Conservation (phyloP, 1,140 invertebrate species). For the Platyscapa corneri region DNA sequence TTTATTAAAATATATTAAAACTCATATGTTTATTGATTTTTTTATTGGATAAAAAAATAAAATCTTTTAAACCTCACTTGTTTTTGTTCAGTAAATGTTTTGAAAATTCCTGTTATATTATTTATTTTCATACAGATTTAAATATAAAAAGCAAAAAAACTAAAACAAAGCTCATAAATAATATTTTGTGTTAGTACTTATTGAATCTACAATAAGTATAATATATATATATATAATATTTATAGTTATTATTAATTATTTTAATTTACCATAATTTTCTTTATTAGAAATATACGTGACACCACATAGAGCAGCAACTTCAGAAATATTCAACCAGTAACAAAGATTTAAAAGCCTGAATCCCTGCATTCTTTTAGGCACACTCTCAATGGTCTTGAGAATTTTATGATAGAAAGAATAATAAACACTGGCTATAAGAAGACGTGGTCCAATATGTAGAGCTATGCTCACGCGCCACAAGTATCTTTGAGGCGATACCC, state of each 20-base stretch:
- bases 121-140: no score
- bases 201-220: no score
- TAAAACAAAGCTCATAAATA: no score
- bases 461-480: slow-evolving; percentile 94
- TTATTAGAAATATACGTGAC: slow-evolving; percentile 95
- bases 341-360: slow-evolving; percentile 82
- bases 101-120: no score
- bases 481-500: slow-evolving; percentile 92
- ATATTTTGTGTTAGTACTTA: no score
- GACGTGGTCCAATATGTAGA: slow-evolving; percentile 89
- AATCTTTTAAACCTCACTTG: no score
- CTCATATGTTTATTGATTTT: neutral
- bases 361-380: slow-evolving; percentile 68
- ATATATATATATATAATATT: no score
- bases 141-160: no score
- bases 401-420: slow-evolving; percentile 86
- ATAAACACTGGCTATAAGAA: slow-evolving; percentile 89
- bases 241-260: slow-evolving; percentile 10
- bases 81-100: no score
- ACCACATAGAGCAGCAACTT: slow-evolving; percentile 87
- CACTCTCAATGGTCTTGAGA: slow-evolving; percentile 77
- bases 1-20: slow-evolving; percentile 44
- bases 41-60: neutral
- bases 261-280: slow-evolving; percentile 92
- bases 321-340: slow-evolving; percentile 89